These are phyloP conservation scores for Neomonachus schauinslandi DNA, from an alignment of 2,113 vertebrate genomes.

Conservation along the genomic window DNA sequence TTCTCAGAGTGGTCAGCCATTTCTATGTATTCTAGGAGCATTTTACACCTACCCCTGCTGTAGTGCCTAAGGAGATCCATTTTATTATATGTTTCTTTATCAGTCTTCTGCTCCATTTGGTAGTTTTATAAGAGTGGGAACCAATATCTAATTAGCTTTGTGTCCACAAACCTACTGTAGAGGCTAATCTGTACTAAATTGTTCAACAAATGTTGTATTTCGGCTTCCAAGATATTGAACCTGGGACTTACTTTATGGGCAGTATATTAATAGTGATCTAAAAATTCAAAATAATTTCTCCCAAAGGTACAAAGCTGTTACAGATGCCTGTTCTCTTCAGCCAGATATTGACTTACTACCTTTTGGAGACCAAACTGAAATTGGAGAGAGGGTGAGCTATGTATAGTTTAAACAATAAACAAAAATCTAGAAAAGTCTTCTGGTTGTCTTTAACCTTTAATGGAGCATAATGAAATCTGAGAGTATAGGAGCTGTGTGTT, in stretches of 20 bases:
- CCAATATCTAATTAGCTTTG: neutral
- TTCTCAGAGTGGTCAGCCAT: neutral
- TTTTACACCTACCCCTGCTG: neutral
- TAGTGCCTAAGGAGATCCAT: neutral
- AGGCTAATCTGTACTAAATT: neutral
- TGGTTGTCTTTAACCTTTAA: neutral
- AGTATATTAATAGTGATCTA: neutral
- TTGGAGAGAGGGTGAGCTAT: constrained; percentile 95
- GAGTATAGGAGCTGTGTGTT: neutral
- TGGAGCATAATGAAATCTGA: neutral
- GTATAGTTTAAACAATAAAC: neutral
- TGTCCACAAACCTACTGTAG: neutral
- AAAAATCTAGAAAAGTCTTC: neutral
- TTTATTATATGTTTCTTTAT: neutral
- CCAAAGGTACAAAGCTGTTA: constrained; percentile 96
- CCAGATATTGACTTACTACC: constrained; percentile 98
- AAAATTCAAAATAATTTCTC: constrained; percentile 54
- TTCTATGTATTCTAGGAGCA: neutral
- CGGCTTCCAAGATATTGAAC: neutral
- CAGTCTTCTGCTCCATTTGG: neutral
- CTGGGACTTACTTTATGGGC: neutral
- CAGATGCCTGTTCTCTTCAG: constrained; percentile 97
- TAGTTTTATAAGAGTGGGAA: neutral
- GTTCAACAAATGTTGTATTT: neutral
- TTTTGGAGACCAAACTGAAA: constrained; percentile 99